phyloP scores from a whole-genome alignment of 2,113 vertebrate species.

The Acanthochromis polyacanthus region DNA sequence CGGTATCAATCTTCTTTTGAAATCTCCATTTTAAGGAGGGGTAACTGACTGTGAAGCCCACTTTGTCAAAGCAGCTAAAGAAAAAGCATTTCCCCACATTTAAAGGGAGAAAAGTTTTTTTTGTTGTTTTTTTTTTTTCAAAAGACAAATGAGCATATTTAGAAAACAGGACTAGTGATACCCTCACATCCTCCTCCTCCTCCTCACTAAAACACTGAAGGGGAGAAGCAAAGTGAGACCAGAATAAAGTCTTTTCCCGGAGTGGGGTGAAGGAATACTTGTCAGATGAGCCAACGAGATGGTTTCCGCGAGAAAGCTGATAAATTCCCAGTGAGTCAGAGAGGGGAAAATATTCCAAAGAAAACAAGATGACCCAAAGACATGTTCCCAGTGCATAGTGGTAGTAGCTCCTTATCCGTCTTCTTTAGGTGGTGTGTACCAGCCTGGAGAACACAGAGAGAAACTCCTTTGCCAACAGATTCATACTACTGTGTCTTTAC shows the following conservation, averaged over 20 bases:
- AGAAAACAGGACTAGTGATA: conserved; percentile 61
- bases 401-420: conserved; percentile 89
- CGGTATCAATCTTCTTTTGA: conserved; percentile 62
- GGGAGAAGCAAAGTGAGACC: conserved; percentile 51
- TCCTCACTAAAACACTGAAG: conserved; percentile 56
- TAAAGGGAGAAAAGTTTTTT: conserved; percentile 45
- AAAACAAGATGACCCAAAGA: conserved; percentile 78
- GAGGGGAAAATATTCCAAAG: conserved; percentile 61
- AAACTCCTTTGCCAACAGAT: not conserved
- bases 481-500: not conserved
- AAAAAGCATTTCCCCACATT: conserved; percentile 62
- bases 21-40: conserved; percentile 52
- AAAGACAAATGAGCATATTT: conserved; percentile 76
- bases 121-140: conserved; percentile 29
- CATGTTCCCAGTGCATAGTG: conserved; percentile 80
- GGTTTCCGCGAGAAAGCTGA: conserved; percentile 69
- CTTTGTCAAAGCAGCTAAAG: conserved; percentile 75
- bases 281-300: conserved; percentile 72
- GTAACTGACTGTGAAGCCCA: conserved; percentile 59
- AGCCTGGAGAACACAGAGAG: conserved; percentile 86
- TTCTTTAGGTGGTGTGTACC: conserved; percentile 99
- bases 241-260: conserved; percentile 60
- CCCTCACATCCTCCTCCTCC: conserved; percentile 52
- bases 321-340: conserved; percentile 70
- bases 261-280: conserved; percentile 64